Percentiles rank a stretch among this genome's conserved stretches.
Evolutionary conservation across 2,888 invertebrate genomes (phyloP).

Genomic region (Neocrepidodera transversa): DNA sequence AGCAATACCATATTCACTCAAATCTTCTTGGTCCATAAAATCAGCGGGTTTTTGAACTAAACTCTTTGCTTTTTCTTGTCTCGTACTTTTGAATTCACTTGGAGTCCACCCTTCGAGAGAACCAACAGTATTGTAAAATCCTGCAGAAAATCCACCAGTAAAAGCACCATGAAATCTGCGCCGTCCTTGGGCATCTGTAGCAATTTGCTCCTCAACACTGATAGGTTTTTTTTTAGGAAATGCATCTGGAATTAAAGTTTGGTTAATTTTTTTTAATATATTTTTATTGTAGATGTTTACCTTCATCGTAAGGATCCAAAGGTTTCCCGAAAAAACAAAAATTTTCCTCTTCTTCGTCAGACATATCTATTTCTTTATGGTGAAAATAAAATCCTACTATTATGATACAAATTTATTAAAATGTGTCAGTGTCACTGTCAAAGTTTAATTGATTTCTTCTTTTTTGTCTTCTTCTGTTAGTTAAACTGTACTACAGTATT

Average conservation of each 20-base stretch:
- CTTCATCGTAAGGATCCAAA: constrained; percentile 83
- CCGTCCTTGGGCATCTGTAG: constrained; percentile 86
- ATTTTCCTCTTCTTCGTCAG: constrained; percentile 66
- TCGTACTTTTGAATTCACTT: constrained; percentile 87
- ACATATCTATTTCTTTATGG: no score
- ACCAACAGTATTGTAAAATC: constrained; percentile 96
- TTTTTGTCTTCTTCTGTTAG: no score
- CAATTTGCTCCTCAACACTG: constrained; percentile 84
- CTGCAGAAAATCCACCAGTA: constrained; percentile 96
- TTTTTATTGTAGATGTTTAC: constrained; percentile 59
- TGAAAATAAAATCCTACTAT: no score
- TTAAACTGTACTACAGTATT: no score
- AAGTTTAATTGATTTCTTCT: no score
- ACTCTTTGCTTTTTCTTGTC: constrained; percentile 70
- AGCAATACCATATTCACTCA: constrained; percentile 94
- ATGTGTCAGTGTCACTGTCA: no score
- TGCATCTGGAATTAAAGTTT: constrained; percentile 67
- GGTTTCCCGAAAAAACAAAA: constrained; percentile 81
- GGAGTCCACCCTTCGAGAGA: constrained; percentile 96
- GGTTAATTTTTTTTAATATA: neutral
- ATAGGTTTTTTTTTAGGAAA: constrained; percentile 82
- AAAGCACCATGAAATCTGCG: constrained; percentile 98
- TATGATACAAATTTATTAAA: no score
- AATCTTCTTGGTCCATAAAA: constrained; percentile 98
- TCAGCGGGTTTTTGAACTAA: constrained; percentile 80